Evolutionary conservation across 2,797 vertebrate genomes (phyloP).

Genomic region (Sarcophilus harrisii): DNA sequence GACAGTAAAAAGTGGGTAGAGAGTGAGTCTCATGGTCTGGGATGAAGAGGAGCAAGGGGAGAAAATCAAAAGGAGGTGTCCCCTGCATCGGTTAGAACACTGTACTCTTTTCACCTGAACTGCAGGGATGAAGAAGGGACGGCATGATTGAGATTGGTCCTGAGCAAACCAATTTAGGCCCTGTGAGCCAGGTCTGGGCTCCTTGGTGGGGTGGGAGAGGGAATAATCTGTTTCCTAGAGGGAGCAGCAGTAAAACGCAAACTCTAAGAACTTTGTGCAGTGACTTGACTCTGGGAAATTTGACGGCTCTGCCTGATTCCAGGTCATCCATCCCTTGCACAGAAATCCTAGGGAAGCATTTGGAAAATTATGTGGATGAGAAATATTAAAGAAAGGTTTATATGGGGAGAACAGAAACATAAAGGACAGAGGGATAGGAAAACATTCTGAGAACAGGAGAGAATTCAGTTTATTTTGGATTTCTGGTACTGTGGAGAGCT

Average conservation of each 20-base stretch:
- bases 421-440: not conserved
- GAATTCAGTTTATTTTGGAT: not conserved
- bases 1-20: not conserved
- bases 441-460: constrained; percentile 10
- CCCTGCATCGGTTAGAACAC: not conserved
- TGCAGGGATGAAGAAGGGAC: not conserved
- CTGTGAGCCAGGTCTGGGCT: not conserved
- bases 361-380: constrained; percentile 20
- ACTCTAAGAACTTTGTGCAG: not conserved
- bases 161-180: not conserved
- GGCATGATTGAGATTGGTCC: not conserved
- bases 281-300: constrained; percentile 4
- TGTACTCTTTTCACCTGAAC: not conserved
- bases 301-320: not conserved
- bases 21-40: not conserved
- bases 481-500: not conserved
- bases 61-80: not conserved
- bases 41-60: not conserved
- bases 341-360: not conserved
- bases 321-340: not conserved
- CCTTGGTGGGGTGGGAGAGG: not conserved
- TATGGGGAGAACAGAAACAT: not conserved
- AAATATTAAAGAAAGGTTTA: constrained; percentile 32
- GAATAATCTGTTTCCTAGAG: not conserved
- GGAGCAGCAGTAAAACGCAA: constrained; percentile 4